A percentile compares a stretch with the other conserved stretches of the same genome.
Evolutionary conservation across 2,888 invertebrate species (phyloP).

Genomic region (Theretra japonica): DNA sequence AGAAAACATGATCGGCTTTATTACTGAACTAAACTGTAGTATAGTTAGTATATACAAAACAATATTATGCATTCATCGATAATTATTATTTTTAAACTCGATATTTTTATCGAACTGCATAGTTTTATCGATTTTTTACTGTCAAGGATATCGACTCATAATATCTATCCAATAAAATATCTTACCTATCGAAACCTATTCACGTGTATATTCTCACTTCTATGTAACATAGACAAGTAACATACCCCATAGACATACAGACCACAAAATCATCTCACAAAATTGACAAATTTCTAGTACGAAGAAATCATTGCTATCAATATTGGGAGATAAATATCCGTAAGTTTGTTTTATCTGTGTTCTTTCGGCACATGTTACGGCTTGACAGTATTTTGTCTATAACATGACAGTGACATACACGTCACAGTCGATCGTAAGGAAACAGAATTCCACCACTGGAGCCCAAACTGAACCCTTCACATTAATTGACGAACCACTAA

Average conservation of each 20-base stretch:
- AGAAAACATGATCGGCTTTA: background rate
- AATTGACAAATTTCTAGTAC: too few species aligned
- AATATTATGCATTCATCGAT: background rate
- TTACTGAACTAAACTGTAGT: background rate
- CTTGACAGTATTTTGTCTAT: too few species aligned
- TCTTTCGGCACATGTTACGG: too few species aligned
- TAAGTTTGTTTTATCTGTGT: too few species aligned
- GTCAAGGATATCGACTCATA: background rate
- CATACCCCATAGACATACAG: too few species aligned
- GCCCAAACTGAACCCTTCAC: slow-evolving; percentile 49
- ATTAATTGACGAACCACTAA: slow-evolving; percentile 80
- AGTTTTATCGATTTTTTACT: background rate
- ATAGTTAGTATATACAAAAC: slow-evolving; percentile 2
- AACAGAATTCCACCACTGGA: slow-evolving; percentile 46
- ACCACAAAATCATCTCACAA: too few species aligned
- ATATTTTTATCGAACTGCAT: slow-evolving; percentile 7
- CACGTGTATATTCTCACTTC: background rate
- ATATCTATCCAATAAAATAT: background rate
- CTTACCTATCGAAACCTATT: slow-evolving; percentile 5
- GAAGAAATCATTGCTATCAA: too few species aligned
- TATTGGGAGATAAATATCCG: too few species aligned
- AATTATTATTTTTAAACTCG: background rate
- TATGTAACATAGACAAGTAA: background rate
- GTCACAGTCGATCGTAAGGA: background rate
- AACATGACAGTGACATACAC: background rate